Percentiles rank a stretch among this genome's conserved stretches.
Conservation (phyloP, 2,113 vertebrate species). For the Dendrocopos noguchii region DNA sequence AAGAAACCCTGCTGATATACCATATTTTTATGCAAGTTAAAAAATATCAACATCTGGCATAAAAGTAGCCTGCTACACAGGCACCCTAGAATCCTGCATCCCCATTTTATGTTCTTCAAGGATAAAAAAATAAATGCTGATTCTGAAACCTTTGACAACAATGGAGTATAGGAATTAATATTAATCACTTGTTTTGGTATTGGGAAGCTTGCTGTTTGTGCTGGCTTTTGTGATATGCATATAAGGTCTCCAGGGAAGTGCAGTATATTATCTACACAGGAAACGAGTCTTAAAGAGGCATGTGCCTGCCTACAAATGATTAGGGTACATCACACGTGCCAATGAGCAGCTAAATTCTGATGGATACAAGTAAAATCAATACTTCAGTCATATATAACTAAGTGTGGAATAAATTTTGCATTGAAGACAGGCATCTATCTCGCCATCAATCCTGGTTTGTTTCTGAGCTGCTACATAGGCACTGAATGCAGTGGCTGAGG, state of each 20-base stretch:
- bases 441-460: background rate
- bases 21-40: background rate
- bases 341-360: slow-evolving; percentile 44
- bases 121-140: slow-evolving; percentile 39
- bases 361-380: slow-evolving; percentile 54
- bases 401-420: background rate
- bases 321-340: background rate
- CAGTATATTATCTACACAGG: slow-evolving; percentile 40
- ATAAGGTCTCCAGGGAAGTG: slow-evolving; percentile 15
- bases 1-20: background rate
- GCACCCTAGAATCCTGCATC: background rate
- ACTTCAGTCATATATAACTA: background rate
- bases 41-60: slow-evolving; percentile 17
- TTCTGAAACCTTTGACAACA: slow-evolving; percentile 55
- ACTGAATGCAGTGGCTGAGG: background rate
- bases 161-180: slow-evolving; percentile 68
- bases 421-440: background rate
- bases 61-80: background rate
- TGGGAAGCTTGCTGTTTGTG: slow-evolving; percentile 58
- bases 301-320: slow-evolving; percentile 27
- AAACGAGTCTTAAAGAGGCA: slow-evolving; percentile 39
- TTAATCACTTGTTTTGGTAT: slow-evolving; percentile 69
- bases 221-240: slow-evolving; percentile 70
- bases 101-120: slow-evolving; percentile 32
- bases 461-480: background rate